Evolutionary conservation across 2,797 vertebrate species (phyloP).

Genomic region (Furcifer pardalis): DNA sequence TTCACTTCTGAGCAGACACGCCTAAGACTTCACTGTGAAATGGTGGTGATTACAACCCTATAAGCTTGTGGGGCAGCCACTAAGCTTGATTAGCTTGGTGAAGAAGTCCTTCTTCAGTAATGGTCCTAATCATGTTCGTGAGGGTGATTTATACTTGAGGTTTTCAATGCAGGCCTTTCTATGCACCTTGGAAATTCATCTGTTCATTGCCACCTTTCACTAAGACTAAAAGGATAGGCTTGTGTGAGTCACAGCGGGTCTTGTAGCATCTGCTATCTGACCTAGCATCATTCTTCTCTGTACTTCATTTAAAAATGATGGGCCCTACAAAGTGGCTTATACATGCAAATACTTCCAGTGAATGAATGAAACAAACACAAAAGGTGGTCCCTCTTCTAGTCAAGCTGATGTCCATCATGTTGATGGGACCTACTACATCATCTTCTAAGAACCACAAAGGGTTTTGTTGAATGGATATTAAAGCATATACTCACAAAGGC

Average conservation of each 20-base stretch:
- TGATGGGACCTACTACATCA: conserved; percentile 45
- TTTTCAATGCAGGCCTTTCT: too few relatives aligned
- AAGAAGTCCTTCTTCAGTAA: too few relatives aligned
- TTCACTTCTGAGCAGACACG: too few relatives aligned
- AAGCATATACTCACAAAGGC: background rate
- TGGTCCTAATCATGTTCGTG: too few relatives aligned
- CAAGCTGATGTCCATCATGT: conserved; percentile 29
- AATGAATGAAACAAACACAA: background rate
- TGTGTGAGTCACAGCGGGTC: background rate
- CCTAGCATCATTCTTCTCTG: background rate
- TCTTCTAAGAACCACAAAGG: conserved; percentile 59
- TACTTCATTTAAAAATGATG: background rate
- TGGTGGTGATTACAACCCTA: too few relatives aligned
- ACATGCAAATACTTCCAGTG: background rate
- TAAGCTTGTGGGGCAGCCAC: too few relatives aligned
- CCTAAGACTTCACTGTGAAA: too few relatives aligned
- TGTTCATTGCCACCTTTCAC: background rate
- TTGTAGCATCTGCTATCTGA: background rate
- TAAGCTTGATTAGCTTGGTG: too few relatives aligned
- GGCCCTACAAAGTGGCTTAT: background rate
- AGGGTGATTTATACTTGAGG: too few relatives aligned
- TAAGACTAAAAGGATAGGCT: background rate
- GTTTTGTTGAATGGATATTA: conserved; percentile 31
- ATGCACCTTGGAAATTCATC: too few relatives aligned
- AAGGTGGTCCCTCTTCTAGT: too few relatives aligned